Evolutionary conservation across 1,140 invertebrate species (phyloP).

Genomic region (Fragariocoptes setiger): DNA sequence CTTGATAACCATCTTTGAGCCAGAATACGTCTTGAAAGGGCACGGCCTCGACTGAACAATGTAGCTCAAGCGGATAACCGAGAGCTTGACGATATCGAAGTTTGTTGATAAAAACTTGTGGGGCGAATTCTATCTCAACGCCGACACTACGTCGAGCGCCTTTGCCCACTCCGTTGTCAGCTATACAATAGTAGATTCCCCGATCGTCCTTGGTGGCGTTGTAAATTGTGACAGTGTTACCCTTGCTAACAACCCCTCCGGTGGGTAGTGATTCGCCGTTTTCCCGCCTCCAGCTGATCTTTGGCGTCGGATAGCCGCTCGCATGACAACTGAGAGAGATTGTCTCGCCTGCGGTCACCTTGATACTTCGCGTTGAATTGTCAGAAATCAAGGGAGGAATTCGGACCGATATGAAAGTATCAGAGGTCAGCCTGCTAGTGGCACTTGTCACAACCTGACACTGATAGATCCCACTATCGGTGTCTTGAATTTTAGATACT

Average conservation of each 20-base stretch:
- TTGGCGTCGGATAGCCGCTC: slow-evolving; percentile 40
- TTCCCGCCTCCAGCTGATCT: slow-evolving; percentile 60
- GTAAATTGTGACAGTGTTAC: slow-evolving; percentile 45
- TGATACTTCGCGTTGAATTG: slow-evolving; percentile 53
- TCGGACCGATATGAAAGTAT: slow-evolving; percentile 8
- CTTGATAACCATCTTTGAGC: slow-evolving; percentile 37
- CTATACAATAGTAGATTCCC: slow-evolving; percentile 70
- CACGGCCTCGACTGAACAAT: slow-evolving; percentile 67
- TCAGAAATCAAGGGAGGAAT: slow-evolving; percentile 61
- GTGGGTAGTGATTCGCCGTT: slow-evolving; percentile 69
- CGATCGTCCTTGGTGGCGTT: slow-evolving; percentile 43
- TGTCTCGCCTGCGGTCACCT: slow-evolving; percentile 41
- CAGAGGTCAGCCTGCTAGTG: slow-evolving; percentile 25
- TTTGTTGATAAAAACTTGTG: slow-evolving; percentile 37
- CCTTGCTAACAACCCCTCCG: slow-evolving; percentile 20
- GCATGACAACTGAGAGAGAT: slow-evolving; percentile 58
- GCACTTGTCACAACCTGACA: slow-evolving; percentile 50
- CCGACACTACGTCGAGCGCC: slow-evolving; percentile 52
- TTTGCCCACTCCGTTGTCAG: slow-evolving; percentile 43
- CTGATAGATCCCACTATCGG: slow-evolving; percentile 52
- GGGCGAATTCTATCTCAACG: slow-evolving; percentile 45
- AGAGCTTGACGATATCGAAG: slow-evolving; percentile 49
- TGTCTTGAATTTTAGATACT: slow-evolving; percentile 72
- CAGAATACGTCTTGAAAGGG: slow-evolving; percentile 47
- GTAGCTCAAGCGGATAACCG: slow-evolving; percentile 65